Evolutionary conservation across 1,140 invertebrate genomes (phyloP).

Genomic region (Potamilus streckersoni): DNA sequence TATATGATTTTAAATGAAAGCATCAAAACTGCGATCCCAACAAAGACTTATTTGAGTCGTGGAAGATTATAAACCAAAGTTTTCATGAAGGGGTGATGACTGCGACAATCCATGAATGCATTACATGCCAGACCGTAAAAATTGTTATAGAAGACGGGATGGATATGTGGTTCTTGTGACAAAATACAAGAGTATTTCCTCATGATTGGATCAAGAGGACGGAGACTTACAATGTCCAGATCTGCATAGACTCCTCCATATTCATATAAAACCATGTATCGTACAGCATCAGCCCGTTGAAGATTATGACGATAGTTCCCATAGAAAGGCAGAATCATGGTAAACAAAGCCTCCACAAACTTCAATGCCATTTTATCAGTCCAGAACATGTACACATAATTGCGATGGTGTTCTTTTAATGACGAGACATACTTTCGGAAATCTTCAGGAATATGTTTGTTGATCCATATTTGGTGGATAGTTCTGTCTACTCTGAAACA

Average conservation of each 20-base stretch:
- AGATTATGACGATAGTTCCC: slow-evolving; percentile 47
- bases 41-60: too few species aligned
- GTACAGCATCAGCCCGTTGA: slow-evolving; percentile 35
- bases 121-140: slow-evolving; percentile 43
- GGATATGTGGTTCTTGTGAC: slow-evolving; percentile 56
- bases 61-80: slow-evolving; percentile 44
- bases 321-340: too few species aligned
- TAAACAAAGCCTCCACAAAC: too few species aligned
- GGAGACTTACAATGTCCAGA: slow-evolving; percentile 39
- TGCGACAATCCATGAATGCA: not conserved
- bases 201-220: slow-evolving; percentile 38
- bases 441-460: slow-evolving; percentile 33
- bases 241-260: too few species aligned
- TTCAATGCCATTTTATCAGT: too few species aligned
- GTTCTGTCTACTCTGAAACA: too few species aligned
- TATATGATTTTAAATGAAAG: too few species aligned
- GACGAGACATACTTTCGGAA: slow-evolving; percentile 46
- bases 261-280: too few species aligned
- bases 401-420: slow-evolving; percentile 43
- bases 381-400: slow-evolving; percentile 48
- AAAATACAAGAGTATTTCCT: slow-evolving; percentile 38
- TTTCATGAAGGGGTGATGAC: slow-evolving; percentile 38
- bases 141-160: slow-evolving; percentile 48
- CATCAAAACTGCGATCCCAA: too few species aligned
- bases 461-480: slow-evolving; percentile 48